These are phyloP conservation scores for Hyalella azteca DNA, from an alignment of 2,888 invertebrate species.

Conservation along the genomic window DNA sequence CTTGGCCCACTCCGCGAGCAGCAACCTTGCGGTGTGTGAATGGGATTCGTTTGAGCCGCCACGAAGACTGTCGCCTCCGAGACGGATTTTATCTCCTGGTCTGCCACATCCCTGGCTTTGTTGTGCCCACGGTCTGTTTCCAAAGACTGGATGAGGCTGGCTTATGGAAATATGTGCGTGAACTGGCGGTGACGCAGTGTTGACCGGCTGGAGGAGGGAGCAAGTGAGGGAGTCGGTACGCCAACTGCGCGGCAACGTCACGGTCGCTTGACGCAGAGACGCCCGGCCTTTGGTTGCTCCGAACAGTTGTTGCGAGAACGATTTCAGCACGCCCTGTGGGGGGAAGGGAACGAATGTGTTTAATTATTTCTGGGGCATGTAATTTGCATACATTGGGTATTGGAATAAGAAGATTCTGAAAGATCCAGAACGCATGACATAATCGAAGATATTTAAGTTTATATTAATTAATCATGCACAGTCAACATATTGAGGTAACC, in stretches of 20 bases:
- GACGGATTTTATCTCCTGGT: slow-evolving; percentile 69
- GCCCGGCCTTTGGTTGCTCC: slow-evolving; percentile 69
- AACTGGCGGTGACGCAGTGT: slow-evolving; percentile 33
- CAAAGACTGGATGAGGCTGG: slow-evolving; percentile 66
- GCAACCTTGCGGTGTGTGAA: slow-evolving; percentile 61
- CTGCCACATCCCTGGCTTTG: slow-evolving; percentile 70
- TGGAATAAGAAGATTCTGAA: not conserved
- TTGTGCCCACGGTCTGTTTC: slow-evolving; percentile 68
- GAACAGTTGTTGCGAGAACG: slow-evolving; percentile 69
- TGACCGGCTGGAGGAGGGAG: slow-evolving; percentile 47
- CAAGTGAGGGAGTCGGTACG: slow-evolving; percentile 49
- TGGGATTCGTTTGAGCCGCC: slow-evolving; percentile 54
- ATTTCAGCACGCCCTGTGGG: slow-evolving; percentile 67
- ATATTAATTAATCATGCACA: too few species aligned
- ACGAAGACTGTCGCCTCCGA: slow-evolving; percentile 61
- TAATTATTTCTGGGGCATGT: not conserved
- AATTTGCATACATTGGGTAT: not conserved
- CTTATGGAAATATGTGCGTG: slow-evolving; percentile 47
- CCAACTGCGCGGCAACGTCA: slow-evolving; percentile 71
- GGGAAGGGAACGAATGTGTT: slow-evolving; percentile 56
- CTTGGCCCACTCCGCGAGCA: slow-evolving; percentile 72
- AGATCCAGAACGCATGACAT: too few species aligned
- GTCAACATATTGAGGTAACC: too few species aligned
- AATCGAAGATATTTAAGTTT: too few species aligned
- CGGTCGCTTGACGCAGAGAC: slow-evolving; percentile 68